Percentiles rank a stretch among this genome's conserved stretches.
Conservation (phyloP, 2,113 vertebrate species). For the Lutjanus erythropterus region DNA sequence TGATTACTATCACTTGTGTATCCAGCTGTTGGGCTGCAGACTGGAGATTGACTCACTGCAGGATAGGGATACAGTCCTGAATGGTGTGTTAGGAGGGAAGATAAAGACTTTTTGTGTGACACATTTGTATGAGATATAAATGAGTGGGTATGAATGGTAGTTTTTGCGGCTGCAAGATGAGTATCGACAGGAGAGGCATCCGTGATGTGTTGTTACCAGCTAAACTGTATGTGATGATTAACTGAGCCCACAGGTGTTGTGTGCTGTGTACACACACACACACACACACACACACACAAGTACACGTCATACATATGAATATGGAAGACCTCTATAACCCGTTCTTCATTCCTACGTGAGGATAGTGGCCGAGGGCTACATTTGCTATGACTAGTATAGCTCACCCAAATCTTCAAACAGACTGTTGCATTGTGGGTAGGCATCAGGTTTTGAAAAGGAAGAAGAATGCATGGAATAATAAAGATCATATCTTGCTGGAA, state of each 20-base stretch:
- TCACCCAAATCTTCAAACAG: neutral
- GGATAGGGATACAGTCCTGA: neutral
- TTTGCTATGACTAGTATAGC: neutral
- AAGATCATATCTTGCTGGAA: neutral
- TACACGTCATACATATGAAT: no score
- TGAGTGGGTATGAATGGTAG: conserved; percentile 2
- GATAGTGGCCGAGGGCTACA: neutral
- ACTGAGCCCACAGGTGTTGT: conserved; percentile 59
- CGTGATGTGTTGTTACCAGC: conserved; percentile 21
- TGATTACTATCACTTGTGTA: neutral
- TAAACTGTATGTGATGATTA: conserved; percentile 57
- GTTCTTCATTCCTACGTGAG: neutral
- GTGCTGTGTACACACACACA: conserved; percentile 28
- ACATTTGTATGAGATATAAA: neutral
- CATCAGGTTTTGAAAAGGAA: neutral
- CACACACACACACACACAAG: neutral
- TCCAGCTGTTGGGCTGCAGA: neutral
- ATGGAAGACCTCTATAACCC: no score
- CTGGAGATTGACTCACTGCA: neutral
- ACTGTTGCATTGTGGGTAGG: no score
- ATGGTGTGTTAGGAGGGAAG: neutral
- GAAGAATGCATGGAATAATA: neutral
- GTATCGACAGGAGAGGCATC: conserved; percentile 29
- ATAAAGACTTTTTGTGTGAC: neutral
- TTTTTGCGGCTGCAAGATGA: conserved; percentile 5